phyloP scores from a whole-genome alignment of 2,113 vertebrate species.

The Damaliscus lunatus region DNA sequence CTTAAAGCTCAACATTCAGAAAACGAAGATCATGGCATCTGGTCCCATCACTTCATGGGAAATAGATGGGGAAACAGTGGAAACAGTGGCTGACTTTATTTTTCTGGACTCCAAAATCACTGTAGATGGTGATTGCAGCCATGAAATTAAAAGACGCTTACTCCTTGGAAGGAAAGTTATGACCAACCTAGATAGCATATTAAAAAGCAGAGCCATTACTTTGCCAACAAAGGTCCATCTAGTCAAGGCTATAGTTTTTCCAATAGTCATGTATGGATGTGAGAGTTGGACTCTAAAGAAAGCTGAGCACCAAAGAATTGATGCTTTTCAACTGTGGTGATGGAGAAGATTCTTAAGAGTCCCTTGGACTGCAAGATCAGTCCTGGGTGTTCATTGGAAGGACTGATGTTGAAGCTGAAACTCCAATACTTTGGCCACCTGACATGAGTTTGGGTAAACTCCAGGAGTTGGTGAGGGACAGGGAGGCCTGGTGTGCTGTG shows the following conservation, averaged over 20 bases:
- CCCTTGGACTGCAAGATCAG: background rate
- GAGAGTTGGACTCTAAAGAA: background rate
- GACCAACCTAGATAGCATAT: background rate
- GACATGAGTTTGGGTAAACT: background rate
- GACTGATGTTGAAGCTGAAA: background rate
- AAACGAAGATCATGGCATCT: background rate
- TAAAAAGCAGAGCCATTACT: background rate
- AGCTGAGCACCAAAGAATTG: background rate
- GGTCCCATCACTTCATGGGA: background rate
- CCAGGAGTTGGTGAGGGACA: background rate
- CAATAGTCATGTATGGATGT: background rate
- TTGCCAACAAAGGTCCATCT: background rate
- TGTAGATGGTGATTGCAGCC: background rate
- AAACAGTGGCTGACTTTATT: background rate
- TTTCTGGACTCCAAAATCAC: background rate
- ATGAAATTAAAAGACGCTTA: background rate
- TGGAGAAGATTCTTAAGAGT: background rate
- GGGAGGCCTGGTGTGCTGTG: background rate
- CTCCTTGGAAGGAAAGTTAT: background rate
- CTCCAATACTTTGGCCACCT: background rate
- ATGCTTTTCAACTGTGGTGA: background rate
- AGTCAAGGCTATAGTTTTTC: background rate
- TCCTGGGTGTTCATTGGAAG: background rate
- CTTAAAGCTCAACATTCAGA: background rate
- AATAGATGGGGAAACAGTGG: background rate